A percentile compares a stretch with the other conserved stretches of the same genome.
phyloP scores from a whole-genome alignment of 2,113 vertebrate genomes.

The Macroglossus sobrinus region DNA sequence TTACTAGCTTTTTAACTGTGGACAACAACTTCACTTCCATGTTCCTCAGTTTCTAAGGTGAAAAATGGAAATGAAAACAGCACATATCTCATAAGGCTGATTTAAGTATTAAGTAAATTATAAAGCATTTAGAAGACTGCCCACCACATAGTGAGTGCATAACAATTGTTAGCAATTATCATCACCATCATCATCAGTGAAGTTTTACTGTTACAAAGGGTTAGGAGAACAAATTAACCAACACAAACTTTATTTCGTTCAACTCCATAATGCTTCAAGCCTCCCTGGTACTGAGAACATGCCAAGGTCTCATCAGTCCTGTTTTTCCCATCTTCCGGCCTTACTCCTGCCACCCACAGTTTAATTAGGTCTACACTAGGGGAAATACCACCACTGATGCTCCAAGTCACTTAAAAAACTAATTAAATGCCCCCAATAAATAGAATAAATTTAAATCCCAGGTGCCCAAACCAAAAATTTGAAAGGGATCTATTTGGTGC shows the following conservation, averaged over 20 bases:
- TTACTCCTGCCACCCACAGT: background rate
- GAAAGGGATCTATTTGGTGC: background rate
- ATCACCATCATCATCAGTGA: background rate
- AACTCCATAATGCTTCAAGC: background rate
- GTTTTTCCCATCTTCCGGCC: background rate
- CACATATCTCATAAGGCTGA: background rate
- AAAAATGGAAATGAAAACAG: background rate
- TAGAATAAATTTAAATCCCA: conserved; percentile 16
- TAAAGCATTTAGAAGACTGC: background rate
- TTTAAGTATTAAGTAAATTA: background rate
- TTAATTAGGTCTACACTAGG: background rate
- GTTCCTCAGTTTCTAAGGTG: background rate
- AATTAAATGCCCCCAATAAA: background rate
- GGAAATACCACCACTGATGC: background rate
- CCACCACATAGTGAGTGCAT: background rate
- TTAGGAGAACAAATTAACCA: background rate
- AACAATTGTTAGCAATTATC: background rate
- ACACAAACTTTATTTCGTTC: background rate
- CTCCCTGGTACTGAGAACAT: background rate
- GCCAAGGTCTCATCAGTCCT: background rate
- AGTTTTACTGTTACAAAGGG: background rate
- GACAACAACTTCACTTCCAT: background rate
- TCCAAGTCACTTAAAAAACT: background rate
- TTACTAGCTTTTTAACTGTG: background rate
- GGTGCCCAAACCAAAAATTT: background rate